Evolutionary conservation across 2,797 vertebrate species (phyloP), one percentile per base, ranked within the genome.

Genomic region (Falco cherrug): DNA sequence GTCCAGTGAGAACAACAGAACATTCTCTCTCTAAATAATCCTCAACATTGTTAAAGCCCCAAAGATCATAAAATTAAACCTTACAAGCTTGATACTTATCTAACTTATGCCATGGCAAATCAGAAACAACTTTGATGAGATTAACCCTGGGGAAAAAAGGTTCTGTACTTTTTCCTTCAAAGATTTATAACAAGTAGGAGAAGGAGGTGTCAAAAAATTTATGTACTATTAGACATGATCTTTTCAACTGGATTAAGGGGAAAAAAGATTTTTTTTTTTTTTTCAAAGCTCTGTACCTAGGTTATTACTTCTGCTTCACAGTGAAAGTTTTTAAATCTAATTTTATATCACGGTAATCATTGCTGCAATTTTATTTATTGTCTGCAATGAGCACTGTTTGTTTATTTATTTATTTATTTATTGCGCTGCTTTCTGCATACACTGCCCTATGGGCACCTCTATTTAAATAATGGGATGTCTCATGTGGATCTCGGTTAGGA

Each of bases 391-490:
- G 39, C 20, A 25, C 37, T 71, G 56, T 39, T 84, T 81, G 59
- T 61, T 56, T 91, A 76, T 74, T 56, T 91, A 76, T 74, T 91
- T 93, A 78, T 92, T 80, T 93, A 84, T 82, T 43, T 35, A 35
- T 35, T 7, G 5, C 21, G 56, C 45, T 85, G 17, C 5, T n/a
- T 90, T 93, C 74, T 94, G 60, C 82, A 91, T 88, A 71, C 19
- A n/a, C 41, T 91, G 63, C 90, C 94, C 90, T 77, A 53, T 95
- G 92, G 94, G 76, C 88, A 95, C 67, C 45, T 78, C 84, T 75
- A 63, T 93, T 95, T 95, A 95, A 96, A 97, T 96, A 92, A 97
- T 60, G 78, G 71, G 71, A 89, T 91, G 50, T 83, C 89, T 95
- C 57, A 79, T 56, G 80, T 90, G 83, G 69, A 89, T 78, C 91